Base-by-base conservation (phyloP, 2,797 vertebrate genomes). In the Momotus momota region DNA sequence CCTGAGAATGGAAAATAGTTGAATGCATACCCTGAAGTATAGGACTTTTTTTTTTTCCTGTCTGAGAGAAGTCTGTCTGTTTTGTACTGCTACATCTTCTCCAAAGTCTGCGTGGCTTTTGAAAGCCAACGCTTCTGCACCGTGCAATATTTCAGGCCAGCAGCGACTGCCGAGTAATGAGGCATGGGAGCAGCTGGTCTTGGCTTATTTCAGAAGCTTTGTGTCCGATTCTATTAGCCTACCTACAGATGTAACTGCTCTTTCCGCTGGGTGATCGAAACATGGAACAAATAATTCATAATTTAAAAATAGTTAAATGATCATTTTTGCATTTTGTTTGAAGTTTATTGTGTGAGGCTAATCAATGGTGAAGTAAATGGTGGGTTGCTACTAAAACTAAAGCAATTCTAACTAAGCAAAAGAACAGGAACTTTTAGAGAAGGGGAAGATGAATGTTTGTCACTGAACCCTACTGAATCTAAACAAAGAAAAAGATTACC, bases 401-500 rank as follows among this genome's bases (percentile, higher is more conserved):
- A 93, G 90, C 79, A 91, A 33, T 87, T 88, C 66, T 74, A 95
- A 74, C 74, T 88, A 88, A 86, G 88, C 51, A 77, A 90, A 91
- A 86, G 77, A 93, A 46, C 73, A 87, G 83, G 97, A 98, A 97
- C 97, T 97, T 95, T 96, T 98, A 98, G 97, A 98, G 93, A 98
- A 98, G 97, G 72, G 93, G 94, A 96, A 97, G 96, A 97, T 97
- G 95, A 96, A 97, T 97, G 88, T 98, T 98, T 98, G 95, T 97
- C 97, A 96, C 83, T 96, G 96, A 98, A 97, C 94, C 96, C 93
- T 96, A 95, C 88, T 96, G 95, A 98, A 98, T 97, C 94, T 97
- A 98, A 98, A 97, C 97, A 98, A 97, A 98, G 98, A 98, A 95
- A 90, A 96, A 97, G 98, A 99, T 99, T 98, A 98, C 98, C 98